These are phyloP conservation scores for Drosophila persimilis DNA, from an alignment of 1,140 invertebrate genomes.

Conservation along the genomic window DNA sequence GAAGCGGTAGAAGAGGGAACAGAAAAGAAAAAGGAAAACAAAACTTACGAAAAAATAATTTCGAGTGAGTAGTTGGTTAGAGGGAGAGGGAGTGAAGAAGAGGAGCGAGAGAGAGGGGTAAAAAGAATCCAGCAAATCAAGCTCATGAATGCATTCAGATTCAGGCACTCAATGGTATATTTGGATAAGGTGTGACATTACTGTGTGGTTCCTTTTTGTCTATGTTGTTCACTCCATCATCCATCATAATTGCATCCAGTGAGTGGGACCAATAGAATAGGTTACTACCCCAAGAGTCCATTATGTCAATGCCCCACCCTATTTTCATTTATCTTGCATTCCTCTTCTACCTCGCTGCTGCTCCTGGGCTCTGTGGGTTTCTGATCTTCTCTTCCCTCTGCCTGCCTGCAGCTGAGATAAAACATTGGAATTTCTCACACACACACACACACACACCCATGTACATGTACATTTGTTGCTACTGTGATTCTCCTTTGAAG, in stretches of 20 bases:
- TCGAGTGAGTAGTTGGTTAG: constrained; percentile 44
- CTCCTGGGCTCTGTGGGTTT: constrained; percentile 15
- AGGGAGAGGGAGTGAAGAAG: constrained; percentile 16
- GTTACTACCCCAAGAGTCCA: too few relatives aligned
- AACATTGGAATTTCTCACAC: constrained; percentile 72
- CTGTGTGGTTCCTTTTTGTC: too few relatives aligned
- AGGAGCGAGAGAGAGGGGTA: constrained; percentile 22
- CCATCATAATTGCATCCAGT: too few relatives aligned
- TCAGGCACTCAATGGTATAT: too few relatives aligned
- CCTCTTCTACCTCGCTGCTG: constrained; percentile 11
- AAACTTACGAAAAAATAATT: constrained; percentile 71
- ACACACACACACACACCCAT: constrained; percentile 16
- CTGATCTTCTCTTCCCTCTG: constrained; percentile 37
- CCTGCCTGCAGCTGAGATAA: constrained; percentile 54
- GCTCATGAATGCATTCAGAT: constrained; percentile 56
- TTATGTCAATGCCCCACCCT: too few relatives aligned
- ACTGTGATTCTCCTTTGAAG: constrained; percentile 77
- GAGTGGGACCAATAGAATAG: too few relatives aligned
- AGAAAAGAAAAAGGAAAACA: constrained; percentile 47
- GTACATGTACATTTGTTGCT: constrained; percentile 57
- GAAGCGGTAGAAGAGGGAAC: constrained; percentile 29
- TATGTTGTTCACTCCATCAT: too few relatives aligned
- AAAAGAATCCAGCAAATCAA: constrained; percentile 82
- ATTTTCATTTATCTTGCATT: too few relatives aligned
- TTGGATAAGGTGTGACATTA: too few relatives aligned